Base-by-base conservation (phyloP, 2,888 invertebrate species). In the Alsophila aescularia region DNA sequence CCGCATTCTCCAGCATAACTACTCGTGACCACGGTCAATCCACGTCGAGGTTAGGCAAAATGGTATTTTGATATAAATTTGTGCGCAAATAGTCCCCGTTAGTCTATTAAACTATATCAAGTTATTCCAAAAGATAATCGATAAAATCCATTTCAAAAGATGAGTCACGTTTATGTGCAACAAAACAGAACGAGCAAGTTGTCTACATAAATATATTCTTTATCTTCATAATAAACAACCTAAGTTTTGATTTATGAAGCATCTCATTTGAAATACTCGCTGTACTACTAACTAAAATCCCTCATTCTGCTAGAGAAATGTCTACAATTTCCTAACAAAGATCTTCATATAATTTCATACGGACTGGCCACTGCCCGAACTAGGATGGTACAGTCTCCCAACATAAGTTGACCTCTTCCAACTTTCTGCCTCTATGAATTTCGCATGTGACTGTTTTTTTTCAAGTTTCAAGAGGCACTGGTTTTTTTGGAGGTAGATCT, bases 321-420 rank as follows among this genome's bases (percentile, higher is more conserved):
- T 62, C 53, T 47, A 58, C 70, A 64, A 77, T 79, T 77, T 72
- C 62, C 58, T 62, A 66, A 77, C 74, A 76, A 76, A 67, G 71
- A 62, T 60, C 62, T 52, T 65, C 66, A 69, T 73, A 72, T 74
- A 64, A 74, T 69, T 74, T 73, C 69, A 67, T 69, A 73, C 56
- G 66, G 62, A 67, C 69, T 65, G 56, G 53, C 62, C 63, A 66
- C 67, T 62, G 64, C 49, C 62, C 61, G 47, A 64, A 65, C 59
- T 62, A 56, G 14, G 40, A 36, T 12, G 39, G 60, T 54, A 51
- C 61, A 56, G 53, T 59, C 67, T 68, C 14, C 75, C 70, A 75
- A 27, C 50, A 8, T 60, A 63, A 18, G 13, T 39, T 60, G 79
- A 66, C 27, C 72, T 50, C 37, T 44, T 12, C 3, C 24, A 53